Base-by-base conservation (phyloP, 1,140 invertebrate genomes). In the Drosophila subpulchrella region DNA sequence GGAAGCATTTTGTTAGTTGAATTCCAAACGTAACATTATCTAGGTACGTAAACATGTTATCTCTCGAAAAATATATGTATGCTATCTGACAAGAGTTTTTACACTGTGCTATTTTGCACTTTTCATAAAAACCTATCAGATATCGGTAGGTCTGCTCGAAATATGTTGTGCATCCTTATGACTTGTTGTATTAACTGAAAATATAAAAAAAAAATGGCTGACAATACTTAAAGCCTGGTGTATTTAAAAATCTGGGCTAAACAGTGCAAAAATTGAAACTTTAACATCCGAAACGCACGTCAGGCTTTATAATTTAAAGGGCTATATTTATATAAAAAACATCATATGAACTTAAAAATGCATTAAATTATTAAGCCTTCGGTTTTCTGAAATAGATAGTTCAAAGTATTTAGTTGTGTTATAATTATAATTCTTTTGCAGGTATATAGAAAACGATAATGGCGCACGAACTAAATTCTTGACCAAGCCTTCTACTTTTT, bases 1-100 rank as follows among this genome's bases (percentile, higher is more conserved):
- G 65, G 67, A 85, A 85, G 74, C 68, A 74, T 70, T 44, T 76
- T 51, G 65, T 68, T 61, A 13, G 17, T 42, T 30, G 11, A 62
- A 30, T 54, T 62, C 15, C 48, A 70, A 61, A 66, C 17, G 13
- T 20, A 20, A 51, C 38, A 56, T 41, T 39, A 38, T 12, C 15
- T 47, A 20, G 39, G 44, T 50, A 39, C 41, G 38, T 62, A 30
- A 6, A 62, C 27, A 62, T 61, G 34, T 42, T 42, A n/a, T 36
- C 8, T 13, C 24, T 27, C 46, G 10, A 36, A 59, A 55, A 60
- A 68, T 57, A 53, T 42, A 39, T 12, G 10, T 42, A 47, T 67
- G 17, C 6, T 13, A n/a, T 27, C n/a, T 47, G 46, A 47, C 11
- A 13, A 17, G 8, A 44, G 41, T 17, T 46, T 46, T 46, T 44